Evolutionary conservation across 2,888 invertebrate genomes (phyloP), one percentile per base, ranked within the genome.

Genomic region (Tupiocoris notatus): DNA sequence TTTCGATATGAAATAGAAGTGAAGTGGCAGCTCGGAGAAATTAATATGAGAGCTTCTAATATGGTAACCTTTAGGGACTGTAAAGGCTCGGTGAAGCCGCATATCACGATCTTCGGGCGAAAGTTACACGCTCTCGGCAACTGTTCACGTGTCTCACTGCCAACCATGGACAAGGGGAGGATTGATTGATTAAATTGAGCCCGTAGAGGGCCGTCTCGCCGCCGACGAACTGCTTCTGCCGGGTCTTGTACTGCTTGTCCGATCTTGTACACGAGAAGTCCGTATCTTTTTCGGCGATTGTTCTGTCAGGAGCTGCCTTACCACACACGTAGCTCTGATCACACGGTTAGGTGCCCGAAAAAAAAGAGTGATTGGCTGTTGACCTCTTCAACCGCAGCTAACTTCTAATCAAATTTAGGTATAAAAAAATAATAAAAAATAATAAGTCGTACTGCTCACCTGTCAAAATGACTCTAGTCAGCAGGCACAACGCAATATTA

Each of bases 61-160:
- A 39, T 39, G 39, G 39, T 39, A 39, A 39, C 39, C 39, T 39
- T 39, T 39, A 3, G 12, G 39, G 39, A 39, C 39, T 39, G 39
- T 12, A 3, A 12, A 39, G 39, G 6, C 39, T 3, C 3, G 39
- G 39, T 25, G 70, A 70, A 70, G 70, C 59, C 70, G 20, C 59
- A n/a, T 59, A 58, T 70, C 70, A 70, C 70, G 70, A 70, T 70
- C 22, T 58, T 23, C 58, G 25, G 23, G 70, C 70, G 59, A 70
- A 70, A 70, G 70, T 70, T 70, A 70, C 70, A 70, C 58, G 70
- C 70, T 59, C 70, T 70, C 70, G 70, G 70, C 70, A 70, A 70
- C 70, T 70, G 61, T 23, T 70, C 70, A 59, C 59, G 39, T 61
- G 70, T 70, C 70, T 16, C 70, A 58, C 20, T 16, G 23, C n/a